These are phyloP conservation scores for Pantherophis vulpinus DNA, from an alignment of 2,797 vertebrate species.

Conservation along the genomic window DNA sequence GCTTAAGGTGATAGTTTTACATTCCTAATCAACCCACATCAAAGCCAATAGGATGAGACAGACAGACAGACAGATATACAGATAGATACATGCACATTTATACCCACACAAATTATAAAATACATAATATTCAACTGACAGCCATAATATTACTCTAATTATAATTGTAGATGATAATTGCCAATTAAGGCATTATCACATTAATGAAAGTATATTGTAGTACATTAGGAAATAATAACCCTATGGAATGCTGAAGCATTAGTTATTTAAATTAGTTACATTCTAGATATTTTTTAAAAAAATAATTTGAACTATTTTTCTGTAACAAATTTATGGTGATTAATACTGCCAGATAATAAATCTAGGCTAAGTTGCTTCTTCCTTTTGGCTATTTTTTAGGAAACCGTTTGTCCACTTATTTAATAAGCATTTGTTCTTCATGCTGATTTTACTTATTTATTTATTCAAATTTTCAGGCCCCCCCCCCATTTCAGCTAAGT, in stretches of 20 bases:
- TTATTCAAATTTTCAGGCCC: too few relatives aligned
- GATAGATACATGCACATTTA: background rate
- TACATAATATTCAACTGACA: background rate
- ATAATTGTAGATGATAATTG: slow-evolving; percentile 1
- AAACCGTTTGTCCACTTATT: background rate
- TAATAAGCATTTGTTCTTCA: background rate
- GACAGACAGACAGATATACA: background rate
- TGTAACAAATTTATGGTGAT: background rate
- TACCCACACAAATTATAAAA: background rate
- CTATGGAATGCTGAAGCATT: background rate
- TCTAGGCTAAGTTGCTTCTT: background rate
- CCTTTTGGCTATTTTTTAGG: background rate
- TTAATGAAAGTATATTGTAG: background rate
- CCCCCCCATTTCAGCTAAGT: too few relatives aligned
- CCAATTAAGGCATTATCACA: slow-evolving; percentile 5
- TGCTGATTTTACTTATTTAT: background rate
- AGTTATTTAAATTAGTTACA: background rate
- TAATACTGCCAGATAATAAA: background rate
- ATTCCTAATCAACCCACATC: background rate
- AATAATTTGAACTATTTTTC: background rate
- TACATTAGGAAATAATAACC: background rate
- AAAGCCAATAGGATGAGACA: background rate
- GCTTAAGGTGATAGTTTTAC: slow-evolving; percentile 30
- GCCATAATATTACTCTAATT: slow-evolving; percentile 3
- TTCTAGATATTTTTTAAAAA: background rate